A percentile compares a stretch with the other conserved stretches of the same genome.
phyloP scores from a whole-genome alignment of 2,888 invertebrate genomes.

The Erebia palarica region DNA sequence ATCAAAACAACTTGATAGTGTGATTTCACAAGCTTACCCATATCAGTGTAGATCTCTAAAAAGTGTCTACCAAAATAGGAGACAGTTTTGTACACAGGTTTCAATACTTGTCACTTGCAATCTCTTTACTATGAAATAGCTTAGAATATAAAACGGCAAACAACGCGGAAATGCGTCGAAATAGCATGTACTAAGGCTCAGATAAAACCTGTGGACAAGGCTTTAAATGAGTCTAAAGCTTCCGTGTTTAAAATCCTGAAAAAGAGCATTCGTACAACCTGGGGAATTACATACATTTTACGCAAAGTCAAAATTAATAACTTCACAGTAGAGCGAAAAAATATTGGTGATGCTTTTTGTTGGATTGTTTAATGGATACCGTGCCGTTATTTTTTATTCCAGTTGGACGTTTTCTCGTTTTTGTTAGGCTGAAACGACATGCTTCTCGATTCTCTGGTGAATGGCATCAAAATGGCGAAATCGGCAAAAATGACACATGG shows the following conservation, averaged over 20 bases:
- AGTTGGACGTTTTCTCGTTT: no score
- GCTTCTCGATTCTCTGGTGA: no score
- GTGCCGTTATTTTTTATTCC: no score
- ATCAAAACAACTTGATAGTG: background rate
- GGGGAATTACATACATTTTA: background rate
- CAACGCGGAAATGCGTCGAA: constrained; percentile 10
- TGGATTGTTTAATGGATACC: no score
- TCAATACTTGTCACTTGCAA: background rate
- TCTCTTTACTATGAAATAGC: constrained; percentile 5
- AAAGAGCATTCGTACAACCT: background rate
- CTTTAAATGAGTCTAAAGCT: background rate
- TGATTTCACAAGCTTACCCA: background rate
- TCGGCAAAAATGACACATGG: no score
- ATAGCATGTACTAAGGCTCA: background rate
- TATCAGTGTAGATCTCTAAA: background rate
- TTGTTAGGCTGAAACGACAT: no score
- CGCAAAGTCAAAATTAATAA: background rate
- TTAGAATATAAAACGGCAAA: constrained; percentile 6
- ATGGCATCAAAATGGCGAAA: no score
- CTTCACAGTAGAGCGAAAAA: no score
- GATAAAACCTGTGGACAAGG: constrained; percentile 3
- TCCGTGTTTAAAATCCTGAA: background rate
- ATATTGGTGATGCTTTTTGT: no score
- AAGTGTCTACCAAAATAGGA: background rate
- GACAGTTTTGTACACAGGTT: background rate